phyloP scores from a whole-genome alignment of 1,140 invertebrate genomes.

The Antheraea pernyi region DNA sequence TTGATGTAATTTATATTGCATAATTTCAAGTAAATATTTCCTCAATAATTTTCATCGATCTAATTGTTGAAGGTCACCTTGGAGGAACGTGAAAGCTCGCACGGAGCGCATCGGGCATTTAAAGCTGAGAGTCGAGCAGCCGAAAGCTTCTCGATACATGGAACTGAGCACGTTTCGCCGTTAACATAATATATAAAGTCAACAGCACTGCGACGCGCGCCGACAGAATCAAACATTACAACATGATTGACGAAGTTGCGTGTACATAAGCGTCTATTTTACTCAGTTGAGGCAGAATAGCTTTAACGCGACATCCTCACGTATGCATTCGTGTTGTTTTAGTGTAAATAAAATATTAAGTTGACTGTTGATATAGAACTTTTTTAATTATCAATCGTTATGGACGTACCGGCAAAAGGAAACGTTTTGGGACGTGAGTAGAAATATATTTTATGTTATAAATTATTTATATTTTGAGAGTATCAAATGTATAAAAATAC shows the following conservation, averaged over 20 bases:
- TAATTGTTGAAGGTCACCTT: constrained; percentile 67
- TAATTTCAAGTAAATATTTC: not conserved
- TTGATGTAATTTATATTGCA: not conserved
- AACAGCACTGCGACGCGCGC: constrained; percentile 21
- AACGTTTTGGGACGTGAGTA: constrained; percentile 71
- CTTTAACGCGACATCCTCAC: not conserved
- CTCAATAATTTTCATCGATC: constrained; percentile 43
- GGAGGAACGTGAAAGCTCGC: constrained; percentile 63
- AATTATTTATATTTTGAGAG: no score
- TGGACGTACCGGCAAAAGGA: constrained; percentile 69
- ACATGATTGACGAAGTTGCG: constrained; percentile 33
- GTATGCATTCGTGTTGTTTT: constrained; percentile 1
- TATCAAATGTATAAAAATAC: no score
- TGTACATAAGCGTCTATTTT: constrained; percentile 11
- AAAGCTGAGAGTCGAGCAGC: not conserved
- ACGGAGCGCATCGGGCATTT: constrained; percentile 14
- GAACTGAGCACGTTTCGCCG: constrained; percentile 41
- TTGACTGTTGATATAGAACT: constrained; percentile 7
- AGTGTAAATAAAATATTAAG: constrained; percentile 3
- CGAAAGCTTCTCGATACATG: constrained; percentile 30
- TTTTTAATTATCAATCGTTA: constrained; percentile 21
- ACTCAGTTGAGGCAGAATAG: not conserved
- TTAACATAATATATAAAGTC: constrained; percentile 34
- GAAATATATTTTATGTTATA: not conserved
- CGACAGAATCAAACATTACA: constrained; percentile 32